These are phyloP conservation scores for Anhinga rufa DNA, from an alignment of 2,113 vertebrate species.

Conservation along the genomic window DNA sequence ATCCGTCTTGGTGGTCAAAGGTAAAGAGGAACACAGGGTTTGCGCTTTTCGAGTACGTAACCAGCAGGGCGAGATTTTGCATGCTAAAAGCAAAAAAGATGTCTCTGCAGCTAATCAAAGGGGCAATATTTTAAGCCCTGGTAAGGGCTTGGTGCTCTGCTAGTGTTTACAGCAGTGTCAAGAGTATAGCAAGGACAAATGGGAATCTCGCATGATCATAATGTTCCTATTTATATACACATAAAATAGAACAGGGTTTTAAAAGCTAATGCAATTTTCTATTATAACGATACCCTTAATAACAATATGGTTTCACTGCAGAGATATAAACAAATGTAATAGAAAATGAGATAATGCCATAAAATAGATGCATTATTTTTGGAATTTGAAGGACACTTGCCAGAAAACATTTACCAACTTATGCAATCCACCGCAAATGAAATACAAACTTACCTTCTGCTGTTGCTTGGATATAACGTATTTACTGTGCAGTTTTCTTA, in stretches of 20 bases:
- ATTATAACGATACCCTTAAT: constrained; percentile 49
- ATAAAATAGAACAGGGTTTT: constrained; percentile 53
- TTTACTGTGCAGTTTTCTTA: background rate
- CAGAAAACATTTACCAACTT: constrained; percentile 7
- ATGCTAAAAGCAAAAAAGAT: background rate
- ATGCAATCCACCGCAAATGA: background rate
- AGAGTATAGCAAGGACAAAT: constrained; percentile 30
- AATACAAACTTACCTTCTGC: constrained; percentile 6
- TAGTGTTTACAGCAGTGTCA: constrained; percentile 8
- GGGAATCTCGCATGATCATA: background rate
- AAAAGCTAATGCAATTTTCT: constrained; percentile 47
- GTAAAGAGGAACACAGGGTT: background rate
- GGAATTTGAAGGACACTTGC: constrained; percentile 31
- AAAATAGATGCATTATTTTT: background rate
- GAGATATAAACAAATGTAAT: constrained; percentile 45
- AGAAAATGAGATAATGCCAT: constrained; percentile 28
- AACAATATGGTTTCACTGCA: constrained; percentile 45
- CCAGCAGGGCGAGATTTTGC: background rate
- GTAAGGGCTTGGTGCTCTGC: background rate
- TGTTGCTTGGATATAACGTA: background rate
- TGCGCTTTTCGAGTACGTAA: background rate
- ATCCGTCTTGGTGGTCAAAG: background rate
- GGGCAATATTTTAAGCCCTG: background rate
- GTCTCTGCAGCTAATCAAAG: background rate
- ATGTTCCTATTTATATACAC: constrained; percentile 46